Conservation (phyloP, 2,113 vertebrate species). For the Microcebus tavaratra region DNA sequence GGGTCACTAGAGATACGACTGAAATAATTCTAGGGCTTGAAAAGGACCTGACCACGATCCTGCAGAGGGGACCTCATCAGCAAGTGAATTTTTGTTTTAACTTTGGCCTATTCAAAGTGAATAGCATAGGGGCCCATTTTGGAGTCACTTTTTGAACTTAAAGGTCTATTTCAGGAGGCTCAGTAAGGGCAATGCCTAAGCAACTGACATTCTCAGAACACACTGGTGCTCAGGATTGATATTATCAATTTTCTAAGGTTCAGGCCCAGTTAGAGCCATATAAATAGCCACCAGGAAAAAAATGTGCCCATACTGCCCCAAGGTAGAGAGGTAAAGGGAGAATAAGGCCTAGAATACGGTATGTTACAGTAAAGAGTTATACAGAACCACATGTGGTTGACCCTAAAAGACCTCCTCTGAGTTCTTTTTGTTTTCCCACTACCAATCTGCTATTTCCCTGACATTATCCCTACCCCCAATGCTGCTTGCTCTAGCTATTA, state of each 20-base stretch:
- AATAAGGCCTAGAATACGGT: neutral
- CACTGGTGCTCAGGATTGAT: neutral
- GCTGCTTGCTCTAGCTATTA: neutral
- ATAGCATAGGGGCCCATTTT: neutral
- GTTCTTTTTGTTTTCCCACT: neutral
- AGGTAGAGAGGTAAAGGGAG: neutral
- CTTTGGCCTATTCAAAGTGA: slow-evolving; percentile 26
- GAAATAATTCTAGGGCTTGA: neutral
- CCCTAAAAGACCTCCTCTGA: neutral
- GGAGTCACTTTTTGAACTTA: neutral
- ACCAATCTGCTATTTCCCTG: neutral
- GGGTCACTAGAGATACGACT: neutral
- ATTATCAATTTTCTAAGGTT: neutral
- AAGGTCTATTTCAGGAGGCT: neutral
- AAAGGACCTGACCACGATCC: neutral
- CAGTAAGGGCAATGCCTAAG: neutral
- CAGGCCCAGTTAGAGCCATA: neutral
- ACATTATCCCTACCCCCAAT: neutral
- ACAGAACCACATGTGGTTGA: neutral
- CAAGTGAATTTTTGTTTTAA: neutral
- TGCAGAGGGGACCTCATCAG: neutral
- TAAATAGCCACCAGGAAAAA: neutral
- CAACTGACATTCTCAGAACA: neutral
- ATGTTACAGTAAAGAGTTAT: neutral
- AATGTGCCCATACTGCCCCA: neutral